Conservation (phyloP, 2,888 invertebrate genomes). For the Pammene fasciana region DNA sequence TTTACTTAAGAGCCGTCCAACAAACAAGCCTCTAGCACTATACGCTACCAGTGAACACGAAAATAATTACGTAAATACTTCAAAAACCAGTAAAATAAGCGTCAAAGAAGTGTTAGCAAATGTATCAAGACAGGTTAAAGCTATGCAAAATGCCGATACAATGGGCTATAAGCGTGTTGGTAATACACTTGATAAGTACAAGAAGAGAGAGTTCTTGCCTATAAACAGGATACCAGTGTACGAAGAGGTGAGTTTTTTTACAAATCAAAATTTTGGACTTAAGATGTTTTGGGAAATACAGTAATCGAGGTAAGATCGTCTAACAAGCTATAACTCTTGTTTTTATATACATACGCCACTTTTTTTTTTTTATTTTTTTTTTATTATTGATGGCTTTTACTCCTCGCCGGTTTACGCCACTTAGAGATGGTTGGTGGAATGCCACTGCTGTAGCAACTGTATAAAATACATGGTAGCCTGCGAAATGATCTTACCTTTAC, state of each 20-base stretch:
- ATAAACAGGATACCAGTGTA: slow-evolving; percentile 50
- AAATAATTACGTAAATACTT: slow-evolving; percentile 26
- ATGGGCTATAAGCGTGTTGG: slow-evolving; percentile 40
- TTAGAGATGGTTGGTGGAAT: too few relatives aligned
- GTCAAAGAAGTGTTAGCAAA: slow-evolving; percentile 60
- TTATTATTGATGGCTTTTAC: too few relatives aligned
- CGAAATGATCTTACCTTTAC: too few relatives aligned
- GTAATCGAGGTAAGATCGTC: too few relatives aligned
- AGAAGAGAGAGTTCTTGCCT: slow-evolving; percentile 55
- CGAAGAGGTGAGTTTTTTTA: slow-evolving; percentile 39
- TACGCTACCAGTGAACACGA: slow-evolving; percentile 50
- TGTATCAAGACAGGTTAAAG: slow-evolving; percentile 64
- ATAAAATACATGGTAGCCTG: too few relatives aligned
- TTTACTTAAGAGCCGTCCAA: slow-evolving; percentile 49
- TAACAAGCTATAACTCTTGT: too few relatives aligned
- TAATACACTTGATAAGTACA: slow-evolving; percentile 46
- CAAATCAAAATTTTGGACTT: too few relatives aligned
- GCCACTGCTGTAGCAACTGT: too few relatives aligned
- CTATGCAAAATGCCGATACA: slow-evolving; percentile 63
- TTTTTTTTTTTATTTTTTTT: too few relatives aligned
- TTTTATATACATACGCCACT: too few relatives aligned
- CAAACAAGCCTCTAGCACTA: slow-evolving; percentile 47
- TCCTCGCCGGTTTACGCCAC: too few relatives aligned
- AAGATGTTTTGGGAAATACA: too few relatives aligned
- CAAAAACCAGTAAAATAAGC: slow-evolving; percentile 34